Conservation (phyloP, 2,797 vertebrate genomes). For the Lepus townsendii region DNA sequence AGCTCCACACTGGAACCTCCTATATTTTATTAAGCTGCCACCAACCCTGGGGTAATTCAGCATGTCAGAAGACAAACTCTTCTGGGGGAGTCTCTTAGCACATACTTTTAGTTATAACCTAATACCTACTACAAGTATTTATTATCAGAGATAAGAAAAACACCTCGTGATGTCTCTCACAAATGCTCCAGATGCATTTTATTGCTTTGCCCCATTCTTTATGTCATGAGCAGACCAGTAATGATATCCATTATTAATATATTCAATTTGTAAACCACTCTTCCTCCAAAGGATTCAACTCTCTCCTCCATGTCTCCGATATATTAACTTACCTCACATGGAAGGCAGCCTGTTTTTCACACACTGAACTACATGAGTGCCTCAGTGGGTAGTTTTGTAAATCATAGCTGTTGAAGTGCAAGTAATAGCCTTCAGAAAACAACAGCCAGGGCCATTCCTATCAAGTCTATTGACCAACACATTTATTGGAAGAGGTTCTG, state of each 20-base stretch:
- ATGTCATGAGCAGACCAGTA: slow-evolving; percentile 6
- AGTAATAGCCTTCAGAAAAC: slow-evolving; percentile 19
- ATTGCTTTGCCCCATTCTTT: not conserved
- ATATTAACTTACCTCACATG: slow-evolving; percentile 43
- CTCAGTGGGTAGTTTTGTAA: not conserved
- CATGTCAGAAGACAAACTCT: slow-evolving; percentile 68
- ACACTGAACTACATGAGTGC: not conserved
- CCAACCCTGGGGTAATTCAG: slow-evolving; percentile 45
- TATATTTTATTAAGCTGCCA: slow-evolving; percentile 81
- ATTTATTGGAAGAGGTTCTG: not conserved
- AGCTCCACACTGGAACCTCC: slow-evolving; percentile 67
- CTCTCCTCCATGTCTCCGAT: slow-evolving; percentile 31
- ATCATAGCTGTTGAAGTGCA: slow-evolving; percentile 37
- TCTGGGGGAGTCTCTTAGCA: slow-evolving; percentile 15
- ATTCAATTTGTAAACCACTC: slow-evolving; percentile 52
- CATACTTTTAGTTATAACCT: slow-evolving; percentile 60
- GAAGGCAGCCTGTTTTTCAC: not conserved
- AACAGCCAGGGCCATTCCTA: not conserved
- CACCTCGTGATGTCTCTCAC: not conserved
- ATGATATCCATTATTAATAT: slow-evolving; percentile 26
- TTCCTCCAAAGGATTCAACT: slow-evolving; percentile 47
- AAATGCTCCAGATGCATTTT: slow-evolving; percentile 18
- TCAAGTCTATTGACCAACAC: not conserved
- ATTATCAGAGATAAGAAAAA: slow-evolving; percentile 46
- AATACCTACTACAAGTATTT: slow-evolving; percentile 17